Evolutionary conservation across 1,140 invertebrate genomes (phyloP).

Genomic region (Drosophila funebris): DNA sequence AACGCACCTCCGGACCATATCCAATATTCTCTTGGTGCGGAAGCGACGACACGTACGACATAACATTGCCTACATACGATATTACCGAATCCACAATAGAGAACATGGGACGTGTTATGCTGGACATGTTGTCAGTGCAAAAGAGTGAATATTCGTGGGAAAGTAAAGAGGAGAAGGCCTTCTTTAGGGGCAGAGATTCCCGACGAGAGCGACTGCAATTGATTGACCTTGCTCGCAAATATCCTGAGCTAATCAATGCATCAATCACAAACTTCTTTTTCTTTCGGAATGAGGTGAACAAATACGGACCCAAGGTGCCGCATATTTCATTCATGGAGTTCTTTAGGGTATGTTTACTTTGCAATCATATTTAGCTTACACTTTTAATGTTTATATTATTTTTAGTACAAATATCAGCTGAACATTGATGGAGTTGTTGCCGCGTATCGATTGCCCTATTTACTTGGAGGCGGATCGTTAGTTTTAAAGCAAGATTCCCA

Average conservation of each 20-base stretch:
- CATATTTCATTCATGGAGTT: slow-evolving; percentile 97
- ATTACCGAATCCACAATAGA: slow-evolving; percentile 95
- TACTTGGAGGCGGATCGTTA: slow-evolving; percentile 93
- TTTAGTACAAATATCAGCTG: slow-evolving; percentile 97
- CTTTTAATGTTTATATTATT: slow-evolving; percentile 30
- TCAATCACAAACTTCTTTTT: slow-evolving; percentile 99
- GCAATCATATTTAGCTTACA: neutral
- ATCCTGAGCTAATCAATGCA: slow-evolving; percentile 94
- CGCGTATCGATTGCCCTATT: slow-evolving; percentile 96
- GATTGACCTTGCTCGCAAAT: slow-evolving; percentile 89
- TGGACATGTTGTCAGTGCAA: slow-evolving; percentile 96
- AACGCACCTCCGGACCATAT: slow-evolving; percentile 84
- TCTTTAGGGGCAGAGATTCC: slow-evolving; percentile 97
- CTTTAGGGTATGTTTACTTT: slow-evolving; percentile 91
- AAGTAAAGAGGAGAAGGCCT: slow-evolving; percentile 90
- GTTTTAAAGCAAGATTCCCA: slow-evolving; percentile 96
- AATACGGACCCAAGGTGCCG: slow-evolving; percentile 93
- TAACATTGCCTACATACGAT: slow-evolving; percentile 98
- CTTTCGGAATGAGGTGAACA: slow-evolving; percentile 92
- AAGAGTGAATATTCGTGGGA: slow-evolving; percentile 87
- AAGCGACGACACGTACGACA: slow-evolving; percentile 92
- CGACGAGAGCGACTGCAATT: slow-evolving; percentile 92
- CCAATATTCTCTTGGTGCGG: slow-evolving; percentile 99
- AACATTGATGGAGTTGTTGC: slow-evolving; percentile 98
- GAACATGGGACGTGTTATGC: slow-evolving; percentile 94